Conservation (phyloP, 2,113 vertebrate species). For the Neogobius melanostomus region DNA sequence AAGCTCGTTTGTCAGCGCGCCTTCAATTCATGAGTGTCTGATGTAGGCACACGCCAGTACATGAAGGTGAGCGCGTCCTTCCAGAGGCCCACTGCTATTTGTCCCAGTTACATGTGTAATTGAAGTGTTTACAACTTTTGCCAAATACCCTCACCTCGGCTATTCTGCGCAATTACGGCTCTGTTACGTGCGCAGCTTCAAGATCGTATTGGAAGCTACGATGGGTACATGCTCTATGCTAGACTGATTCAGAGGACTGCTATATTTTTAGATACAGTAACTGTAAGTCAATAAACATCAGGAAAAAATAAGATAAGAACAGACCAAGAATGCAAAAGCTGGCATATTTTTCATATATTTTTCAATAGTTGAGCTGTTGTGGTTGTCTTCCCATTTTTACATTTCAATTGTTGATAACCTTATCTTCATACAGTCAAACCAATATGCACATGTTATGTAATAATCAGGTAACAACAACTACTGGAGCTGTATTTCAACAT, state of each 20-base stretch:
- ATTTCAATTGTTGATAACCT: no score
- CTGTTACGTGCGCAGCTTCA: slow-evolving; percentile 19
- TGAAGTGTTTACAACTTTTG: slow-evolving; percentile 61
- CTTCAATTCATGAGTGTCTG: slow-evolving; percentile 52
- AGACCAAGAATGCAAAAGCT: no score
- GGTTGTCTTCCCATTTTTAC: no score
- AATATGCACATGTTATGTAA: no score
- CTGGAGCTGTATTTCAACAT: no score
- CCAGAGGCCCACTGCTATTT: slow-evolving; percentile 41
- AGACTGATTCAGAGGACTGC: not conserved
- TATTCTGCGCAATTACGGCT: slow-evolving; percentile 29
- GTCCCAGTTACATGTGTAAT: slow-evolving; percentile 61
- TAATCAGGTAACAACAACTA: no score
- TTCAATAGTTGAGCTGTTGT: not conserved
- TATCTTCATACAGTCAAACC: no score
- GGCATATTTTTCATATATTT: not conserved
- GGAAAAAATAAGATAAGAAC: no score
- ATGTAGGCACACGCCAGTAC: slow-evolving; percentile 63
- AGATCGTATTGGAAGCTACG: slow-evolving; percentile 8
- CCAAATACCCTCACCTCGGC: slow-evolving; percentile 32
- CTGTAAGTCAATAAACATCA: no score
- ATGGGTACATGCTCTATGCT: not conserved
- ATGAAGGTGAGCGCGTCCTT: slow-evolving; percentile 72
- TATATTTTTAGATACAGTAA: no score
- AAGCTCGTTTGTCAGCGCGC: slow-evolving; percentile 69